Percentiles rank a stretch among this genome's conserved stretches.
Conservation (phyloP, 2,888 invertebrate genomes). For the Drosophila setosimentum region DNA sequence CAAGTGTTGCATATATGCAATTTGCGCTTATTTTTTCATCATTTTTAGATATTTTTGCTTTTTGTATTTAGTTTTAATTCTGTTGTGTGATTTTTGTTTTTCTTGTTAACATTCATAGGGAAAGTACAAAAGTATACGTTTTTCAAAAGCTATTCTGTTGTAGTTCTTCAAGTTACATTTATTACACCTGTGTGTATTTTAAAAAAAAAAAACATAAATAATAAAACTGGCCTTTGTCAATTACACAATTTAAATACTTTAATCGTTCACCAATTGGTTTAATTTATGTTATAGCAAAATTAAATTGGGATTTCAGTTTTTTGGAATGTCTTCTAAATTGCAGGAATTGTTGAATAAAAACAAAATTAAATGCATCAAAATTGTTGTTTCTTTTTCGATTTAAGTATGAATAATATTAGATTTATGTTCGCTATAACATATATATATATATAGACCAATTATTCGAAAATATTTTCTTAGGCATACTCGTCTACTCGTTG, state of each 20-base stretch:
- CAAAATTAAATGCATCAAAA: slow-evolving; percentile 9
- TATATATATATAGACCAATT: slow-evolving; percentile 11
- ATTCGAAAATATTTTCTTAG: neutral
- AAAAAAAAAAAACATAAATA: slow-evolving; percentile 23
- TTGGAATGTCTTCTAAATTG: slow-evolving; percentile 47
- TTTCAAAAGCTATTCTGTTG: slow-evolving; percentile 70
- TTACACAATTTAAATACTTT: slow-evolving; percentile 13
- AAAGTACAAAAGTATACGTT: slow-evolving; percentile 81
- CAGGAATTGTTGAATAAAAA: neutral
- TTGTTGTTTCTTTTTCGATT: neutral
- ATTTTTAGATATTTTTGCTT: slow-evolving; percentile 45
- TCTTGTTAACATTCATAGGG: slow-evolving; percentile 60
- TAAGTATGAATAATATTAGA: neutral
- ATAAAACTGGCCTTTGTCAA: slow-evolving; percentile 28
- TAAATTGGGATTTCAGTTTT: neutral
- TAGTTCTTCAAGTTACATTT: slow-evolving; percentile 45
- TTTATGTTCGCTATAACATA: slow-evolving; percentile 14
- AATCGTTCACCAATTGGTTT: slow-evolving; percentile 10
- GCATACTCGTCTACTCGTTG: neutral
- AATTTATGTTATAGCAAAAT: slow-evolving; percentile 7
- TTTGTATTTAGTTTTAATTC: slow-evolving; percentile 28
- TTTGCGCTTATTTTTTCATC: slow-evolving; percentile 60
- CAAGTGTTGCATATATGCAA: slow-evolving; percentile 57
- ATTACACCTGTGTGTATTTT: slow-evolving; percentile 31
- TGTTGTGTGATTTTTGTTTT: slow-evolving; percentile 32